Conservation (phyloP, 2,797 vertebrate species). For the Valencia hispanica region DNA sequence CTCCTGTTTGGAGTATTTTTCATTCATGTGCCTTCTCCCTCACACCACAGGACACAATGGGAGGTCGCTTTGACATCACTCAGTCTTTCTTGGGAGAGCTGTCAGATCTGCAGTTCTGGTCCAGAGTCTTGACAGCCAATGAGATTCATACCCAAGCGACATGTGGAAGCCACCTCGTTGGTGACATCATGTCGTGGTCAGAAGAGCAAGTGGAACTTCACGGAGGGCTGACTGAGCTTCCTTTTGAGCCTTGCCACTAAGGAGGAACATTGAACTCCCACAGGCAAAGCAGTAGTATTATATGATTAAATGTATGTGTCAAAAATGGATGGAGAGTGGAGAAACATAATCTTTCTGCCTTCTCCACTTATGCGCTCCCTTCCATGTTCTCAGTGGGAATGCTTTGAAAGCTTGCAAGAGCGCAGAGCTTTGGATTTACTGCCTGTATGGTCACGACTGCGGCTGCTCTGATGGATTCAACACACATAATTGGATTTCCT, state of each 20-base stretch:
- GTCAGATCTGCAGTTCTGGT: constrained; percentile 87
- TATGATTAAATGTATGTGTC: constrained; percentile 1
- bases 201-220: constrained; percentile 83
- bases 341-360: constrained; percentile 42
- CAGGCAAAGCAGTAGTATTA: background rate
- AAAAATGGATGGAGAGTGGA: background rate
- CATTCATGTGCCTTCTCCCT: background rate
- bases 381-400: constrained; percentile 24
- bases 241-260: constrained; percentile 85
- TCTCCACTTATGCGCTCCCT: constrained; percentile 39
- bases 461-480: constrained; percentile 43
- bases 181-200: constrained; percentile 83
- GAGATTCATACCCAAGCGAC: constrained; percentile 83
- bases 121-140: constrained; percentile 78
- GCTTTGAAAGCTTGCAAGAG: constrained; percentile 40
- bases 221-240: constrained; percentile 82
- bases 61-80: constrained; percentile 85
- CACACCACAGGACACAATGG: constrained; percentile 81
- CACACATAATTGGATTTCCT: constrained; percentile 64
- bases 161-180: constrained; percentile 74
- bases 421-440: constrained; percentile 53
- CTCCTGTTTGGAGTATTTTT: background rate
- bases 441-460: constrained; percentile 32
- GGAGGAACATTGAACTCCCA: background rate
- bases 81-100: constrained; percentile 87